Evolutionary conservation across 2,888 invertebrate genomes (phyloP), one percentile per base, ranked within the genome.

Genomic region (Lissocephala sabroskyi): DNA sequence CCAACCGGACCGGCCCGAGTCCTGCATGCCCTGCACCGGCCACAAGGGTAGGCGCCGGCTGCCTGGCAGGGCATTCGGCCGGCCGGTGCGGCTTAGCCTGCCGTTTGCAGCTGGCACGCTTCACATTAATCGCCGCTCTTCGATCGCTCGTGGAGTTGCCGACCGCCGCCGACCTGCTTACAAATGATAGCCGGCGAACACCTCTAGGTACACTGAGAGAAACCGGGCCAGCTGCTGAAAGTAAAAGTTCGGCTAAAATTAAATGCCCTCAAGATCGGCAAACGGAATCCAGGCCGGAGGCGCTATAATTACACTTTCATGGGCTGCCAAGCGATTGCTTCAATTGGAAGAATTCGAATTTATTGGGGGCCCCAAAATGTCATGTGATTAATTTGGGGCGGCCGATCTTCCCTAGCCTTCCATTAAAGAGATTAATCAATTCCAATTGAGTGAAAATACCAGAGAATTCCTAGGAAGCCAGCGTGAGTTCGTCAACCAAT

Each of bases 31-130:
- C 26, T n/a, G n/a, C n/a, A n/a, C n/a, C n/a, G n/a, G n/a, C n/a
- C n/a, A n/a, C n/a, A n/a, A n/a, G n/a, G n/a, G n/a, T n/a, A n/a
- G n/a, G n/a, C n/a, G n/a, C n/a, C n/a, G n/a, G n/a, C n/a, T n/a
- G n/a, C n/a, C n/a, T n/a, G n/a, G 23, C 23, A 23, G 23, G 23
- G 23, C 23, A 23, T 23, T 23, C 23, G 23, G 13, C 3, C 13
- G 30, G 5, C 13, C 13, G 13, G 6, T 32, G 2, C 13, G 30
- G 11, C 11, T 32, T 13, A 11, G 13, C 11, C 13, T 32, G 26
- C 13, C 61, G 56, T 61, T 68, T 65, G 68, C 68, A 68, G 68
- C 68, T 68, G 68, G 68, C 68, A 73, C 68, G 68, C 68, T 68
- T 68, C 67, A 53, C 68, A 63, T 41, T 32, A 57, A 60, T 58